Conservation (phyloP, 2,888 invertebrate genomes). For the Baronia brevicornis region DNA sequence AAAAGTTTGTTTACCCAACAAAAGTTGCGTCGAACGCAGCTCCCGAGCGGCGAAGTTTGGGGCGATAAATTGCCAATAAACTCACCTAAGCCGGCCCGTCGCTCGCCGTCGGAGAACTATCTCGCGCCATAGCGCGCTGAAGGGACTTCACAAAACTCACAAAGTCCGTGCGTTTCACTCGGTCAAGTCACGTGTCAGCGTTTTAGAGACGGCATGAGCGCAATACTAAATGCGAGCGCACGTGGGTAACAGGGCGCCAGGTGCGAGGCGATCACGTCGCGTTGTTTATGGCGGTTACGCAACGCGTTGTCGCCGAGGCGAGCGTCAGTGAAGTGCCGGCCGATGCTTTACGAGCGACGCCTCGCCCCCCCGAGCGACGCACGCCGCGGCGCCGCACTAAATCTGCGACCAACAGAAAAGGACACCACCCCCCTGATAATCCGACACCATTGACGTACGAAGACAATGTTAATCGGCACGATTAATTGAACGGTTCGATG, state of each 20-base stretch:
- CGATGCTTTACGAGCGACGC: conserved; percentile 73
- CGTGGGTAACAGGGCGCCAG: conserved; percentile 57
- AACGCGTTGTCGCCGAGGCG: conserved; percentile 74
- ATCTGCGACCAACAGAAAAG: conserved; percentile 71
- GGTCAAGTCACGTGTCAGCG: conserved; percentile 68
- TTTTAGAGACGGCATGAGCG: conserved; percentile 68
- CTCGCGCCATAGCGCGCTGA: conserved; percentile 62
- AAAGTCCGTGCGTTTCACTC: conserved; percentile 63
- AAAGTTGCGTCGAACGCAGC: conserved; percentile 45
- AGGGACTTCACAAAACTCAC: conserved; percentile 68
- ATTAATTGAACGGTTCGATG: conserved; percentile 65
- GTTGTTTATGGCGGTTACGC: conserved; percentile 74
- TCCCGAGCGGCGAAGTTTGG: conserved; percentile 45
- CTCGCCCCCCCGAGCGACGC: conserved; percentile 61
- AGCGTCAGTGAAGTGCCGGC: conserved; percentile 74
- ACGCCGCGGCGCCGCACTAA: conserved; percentile 74
- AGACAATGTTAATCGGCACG: conserved; percentile 66
- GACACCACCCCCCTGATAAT: conserved; percentile 69
- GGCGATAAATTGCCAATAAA: conserved; percentile 71
- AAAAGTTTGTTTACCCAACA: conserved; percentile 60
- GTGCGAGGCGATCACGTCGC: conserved; percentile 59
- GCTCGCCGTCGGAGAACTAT: conserved; percentile 63
- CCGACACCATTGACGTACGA: conserved; percentile 65
- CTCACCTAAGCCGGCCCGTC: conserved; percentile 70
- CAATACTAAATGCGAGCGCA: conserved; percentile 66